Percentiles rank a stretch among this genome's conserved stretches.
Conservation (phyloP, 2,797 vertebrate genomes). For the Naso thynnoides region DNA sequence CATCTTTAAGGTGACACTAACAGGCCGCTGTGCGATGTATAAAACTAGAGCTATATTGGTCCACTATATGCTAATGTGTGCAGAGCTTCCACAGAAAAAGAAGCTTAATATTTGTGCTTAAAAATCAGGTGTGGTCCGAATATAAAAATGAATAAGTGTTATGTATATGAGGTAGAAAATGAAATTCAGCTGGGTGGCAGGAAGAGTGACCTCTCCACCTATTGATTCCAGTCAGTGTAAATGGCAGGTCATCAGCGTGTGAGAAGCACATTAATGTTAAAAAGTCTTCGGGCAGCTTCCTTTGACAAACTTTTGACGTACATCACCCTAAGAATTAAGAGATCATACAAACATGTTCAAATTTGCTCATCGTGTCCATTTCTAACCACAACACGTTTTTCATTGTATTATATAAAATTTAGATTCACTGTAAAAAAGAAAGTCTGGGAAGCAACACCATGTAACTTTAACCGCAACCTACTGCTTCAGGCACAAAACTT, state of each 20-base stretch:
- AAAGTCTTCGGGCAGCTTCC: slow-evolving; percentile 48
- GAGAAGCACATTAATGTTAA: slow-evolving; percentile 73
- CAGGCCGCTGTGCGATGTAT: slow-evolving; percentile 14
- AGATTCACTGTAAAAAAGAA: too few species aligned
- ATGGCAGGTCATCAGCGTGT: slow-evolving; percentile 61
- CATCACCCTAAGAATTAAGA: slow-evolving; percentile 9
- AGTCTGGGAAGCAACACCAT: too few species aligned
- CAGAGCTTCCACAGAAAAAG: slow-evolving; percentile 12
- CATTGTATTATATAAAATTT: background rate
- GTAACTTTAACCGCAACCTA: too few species aligned
- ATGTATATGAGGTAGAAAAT: slow-evolving; percentile 77
- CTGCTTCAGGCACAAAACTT: too few species aligned
- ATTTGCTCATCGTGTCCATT: too few species aligned
- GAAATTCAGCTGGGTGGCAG: slow-evolving; percentile 62
- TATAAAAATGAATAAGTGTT: slow-evolving; percentile 52
- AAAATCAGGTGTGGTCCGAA: slow-evolving; percentile 41
- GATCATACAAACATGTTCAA: background rate
- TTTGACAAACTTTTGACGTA: slow-evolving; percentile 61
- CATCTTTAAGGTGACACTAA: slow-evolving; percentile 10
- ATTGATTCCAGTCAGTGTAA: slow-evolving; percentile 74
- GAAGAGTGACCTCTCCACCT: slow-evolving; percentile 69
- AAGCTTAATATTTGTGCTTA: slow-evolving; percentile 46
- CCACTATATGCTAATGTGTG: slow-evolving; percentile 34
- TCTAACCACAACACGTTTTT: background rate
- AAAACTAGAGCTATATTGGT: slow-evolving; percentile 24